Conservation (phyloP, 2,113 vertebrate genomes). For the Mugil cephalus region DNA sequence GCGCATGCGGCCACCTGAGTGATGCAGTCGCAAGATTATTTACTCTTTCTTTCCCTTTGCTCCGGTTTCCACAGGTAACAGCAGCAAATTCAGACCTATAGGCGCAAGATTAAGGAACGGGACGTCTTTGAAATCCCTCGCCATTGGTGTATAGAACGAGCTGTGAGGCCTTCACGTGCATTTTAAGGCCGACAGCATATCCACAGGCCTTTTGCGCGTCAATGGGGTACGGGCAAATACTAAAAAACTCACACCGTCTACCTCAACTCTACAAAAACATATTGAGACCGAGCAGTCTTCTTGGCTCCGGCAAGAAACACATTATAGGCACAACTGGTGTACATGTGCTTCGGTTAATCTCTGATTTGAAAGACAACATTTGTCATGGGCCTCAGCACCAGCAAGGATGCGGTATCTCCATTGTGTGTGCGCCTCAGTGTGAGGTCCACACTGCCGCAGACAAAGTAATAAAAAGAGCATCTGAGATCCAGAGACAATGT, state of each 20-base stretch:
- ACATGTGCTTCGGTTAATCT: slow-evolving; percentile 72
- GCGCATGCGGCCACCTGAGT: slow-evolving; percentile 63
- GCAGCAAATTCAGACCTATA: no score
- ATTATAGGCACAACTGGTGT: slow-evolving; percentile 66
- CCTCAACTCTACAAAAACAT: slow-evolving; percentile 65
- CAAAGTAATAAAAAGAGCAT: slow-evolving; percentile 27
- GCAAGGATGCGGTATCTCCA: slow-evolving; percentile 47
- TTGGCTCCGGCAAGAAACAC: slow-evolving; percentile 43
- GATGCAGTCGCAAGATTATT: slow-evolving; percentile 51
- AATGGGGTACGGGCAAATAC: slow-evolving; percentile 23
- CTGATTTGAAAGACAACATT: slow-evolving; percentile 72
- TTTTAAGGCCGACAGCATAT: slow-evolving; percentile 28
- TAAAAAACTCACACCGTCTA: slow-evolving; percentile 32
- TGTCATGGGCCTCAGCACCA: slow-evolving; percentile 26
- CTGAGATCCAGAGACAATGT: slow-evolving; percentile 27
- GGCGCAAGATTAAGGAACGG: not conserved
- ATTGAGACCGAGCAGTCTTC: slow-evolving; percentile 41
- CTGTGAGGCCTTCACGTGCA: slow-evolving; percentile 3
- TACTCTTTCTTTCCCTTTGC: slow-evolving; percentile 36
- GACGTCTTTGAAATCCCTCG: slow-evolving; percentile 3
- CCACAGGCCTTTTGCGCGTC: slow-evolving; percentile 53
- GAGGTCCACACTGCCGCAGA: slow-evolving; percentile 45
- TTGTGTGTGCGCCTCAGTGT: slow-evolving; percentile 44
- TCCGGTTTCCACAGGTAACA: not conserved
- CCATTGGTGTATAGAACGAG: slow-evolving; percentile 1